Base-by-base conservation (phyloP, 2,888 invertebrate species). In the Chironomus tentans region DNA sequence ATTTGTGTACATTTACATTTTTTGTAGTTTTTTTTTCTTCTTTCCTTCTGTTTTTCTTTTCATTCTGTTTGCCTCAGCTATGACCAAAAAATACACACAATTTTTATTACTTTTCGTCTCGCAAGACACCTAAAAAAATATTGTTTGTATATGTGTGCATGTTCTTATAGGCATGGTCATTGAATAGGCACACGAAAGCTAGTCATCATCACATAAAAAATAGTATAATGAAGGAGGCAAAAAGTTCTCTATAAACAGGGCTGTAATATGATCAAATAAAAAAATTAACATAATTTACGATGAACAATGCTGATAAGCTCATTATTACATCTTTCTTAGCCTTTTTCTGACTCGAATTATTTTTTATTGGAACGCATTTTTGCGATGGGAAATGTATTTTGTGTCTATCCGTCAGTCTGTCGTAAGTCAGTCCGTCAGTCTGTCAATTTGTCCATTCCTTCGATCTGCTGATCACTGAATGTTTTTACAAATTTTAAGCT, bases 251-350 rank as follows among this genome's bases (percentile, higher is more conserved):
- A 38, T 38, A 38, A 38, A 38, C 38, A 38, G 38, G 38, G 38
- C 38, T 38, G 38, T 38, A 38, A 38, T 38, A 38, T 50, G 50
- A 50, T 50, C 50, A 50, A 5, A 28, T 24, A 71, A 56, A 70
- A 48, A 71, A 71, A 71, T 71, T 71, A 56, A 13, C 71, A 71
- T 71, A 56, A 56, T 71, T 50, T 56, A 24, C 15, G 71, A 71
- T 71, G 15, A 50, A 71, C 56, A 71, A 22, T 22, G 2, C 24
- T 71, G 71, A 71, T 71, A 71, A 71, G 48, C 48, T 70, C n/a
- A 68, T 68, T 68, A 68, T 68, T 28, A 50, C n/a, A 24, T 70
- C 48, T 70, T 69, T 70, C 68, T 38, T 18, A 2, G 18, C 1
- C 48, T 47, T 47, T 70, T 70, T 18, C n/a, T 50, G 15, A 15